A percentile compares a stretch with the other conserved stretches of the same genome.
Conservation (phyloP, 1,140 invertebrate genomes). For the Eriocheir sinensis region DNA sequence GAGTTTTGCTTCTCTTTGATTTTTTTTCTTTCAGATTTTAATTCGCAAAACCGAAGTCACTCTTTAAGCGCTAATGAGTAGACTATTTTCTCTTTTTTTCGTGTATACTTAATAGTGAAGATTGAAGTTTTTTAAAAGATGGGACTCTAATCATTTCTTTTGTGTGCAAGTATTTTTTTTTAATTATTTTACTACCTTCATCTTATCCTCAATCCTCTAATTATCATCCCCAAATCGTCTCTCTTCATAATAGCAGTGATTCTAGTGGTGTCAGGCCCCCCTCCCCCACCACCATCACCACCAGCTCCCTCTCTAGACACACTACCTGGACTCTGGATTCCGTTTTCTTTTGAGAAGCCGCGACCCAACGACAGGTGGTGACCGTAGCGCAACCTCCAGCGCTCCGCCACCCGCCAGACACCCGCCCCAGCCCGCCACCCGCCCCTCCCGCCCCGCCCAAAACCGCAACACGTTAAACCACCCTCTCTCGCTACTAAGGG, state of each 20-base stretch:
- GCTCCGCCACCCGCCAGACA: not conserved
- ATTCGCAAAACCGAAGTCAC: no score
- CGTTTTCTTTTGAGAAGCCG: constrained; percentile 3
- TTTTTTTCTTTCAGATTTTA: not conserved
- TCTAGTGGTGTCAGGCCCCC: not conserved
- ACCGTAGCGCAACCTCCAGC: not conserved
- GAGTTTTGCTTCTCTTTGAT: not conserved
- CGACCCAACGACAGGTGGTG: not conserved
- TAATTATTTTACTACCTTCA: not conserved
- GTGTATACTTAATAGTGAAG: no score
- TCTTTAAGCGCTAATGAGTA: no score
- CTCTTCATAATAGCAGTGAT: not conserved
- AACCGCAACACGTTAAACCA: not conserved
- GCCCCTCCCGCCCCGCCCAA: no score
- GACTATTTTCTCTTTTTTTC: not conserved
- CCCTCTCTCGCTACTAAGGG: not conserved
- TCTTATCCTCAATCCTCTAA: not conserved
- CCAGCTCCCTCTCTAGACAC: not conserved
- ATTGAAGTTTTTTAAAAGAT: no score
- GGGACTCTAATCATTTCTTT: no score
- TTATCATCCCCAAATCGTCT: not conserved
- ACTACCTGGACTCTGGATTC: not conserved
- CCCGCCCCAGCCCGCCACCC: not conserved
- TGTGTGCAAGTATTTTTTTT: no score
- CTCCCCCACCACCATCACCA: no score